Evolutionary conservation across 2,113 vertebrate genomes (phyloP).

Genomic region (Bufo bufo): DNA sequence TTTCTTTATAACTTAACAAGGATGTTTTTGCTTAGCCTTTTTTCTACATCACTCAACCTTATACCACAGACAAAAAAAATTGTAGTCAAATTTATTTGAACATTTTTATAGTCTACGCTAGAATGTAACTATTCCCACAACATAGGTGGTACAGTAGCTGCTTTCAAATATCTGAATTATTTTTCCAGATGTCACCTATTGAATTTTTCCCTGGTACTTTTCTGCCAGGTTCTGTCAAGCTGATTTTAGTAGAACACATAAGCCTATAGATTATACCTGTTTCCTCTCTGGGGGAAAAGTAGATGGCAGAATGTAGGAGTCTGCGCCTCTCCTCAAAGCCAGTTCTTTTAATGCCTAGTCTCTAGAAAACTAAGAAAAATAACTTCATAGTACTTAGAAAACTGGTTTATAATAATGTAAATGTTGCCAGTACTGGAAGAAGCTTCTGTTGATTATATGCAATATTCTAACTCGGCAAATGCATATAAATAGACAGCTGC

Average conservation of each 20-base stretch:
- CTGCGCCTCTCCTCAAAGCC: constrained; percentile 9
- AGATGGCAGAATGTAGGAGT: constrained; percentile 30
- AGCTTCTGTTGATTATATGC: background rate
- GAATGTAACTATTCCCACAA: background rate
- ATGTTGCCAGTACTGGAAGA: background rate
- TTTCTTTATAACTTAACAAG: no score
- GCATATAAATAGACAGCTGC: background rate
- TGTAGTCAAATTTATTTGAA: background rate
- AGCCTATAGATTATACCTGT: constrained; percentile 33
- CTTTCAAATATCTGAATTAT: background rate
- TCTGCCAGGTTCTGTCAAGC: constrained; percentile 37
- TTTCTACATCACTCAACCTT: no score
- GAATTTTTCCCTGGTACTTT: constrained; percentile 21
- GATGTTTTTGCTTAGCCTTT: no score
- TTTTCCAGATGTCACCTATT: constrained; percentile 30
- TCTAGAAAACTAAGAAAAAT: constrained; percentile 19
- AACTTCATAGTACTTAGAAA: background rate
- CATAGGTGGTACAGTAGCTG: background rate
- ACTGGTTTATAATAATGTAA: background rate
- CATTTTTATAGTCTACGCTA: background rate
- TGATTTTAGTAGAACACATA: constrained; percentile 38
- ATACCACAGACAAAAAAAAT: background rate
- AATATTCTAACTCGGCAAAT: background rate
- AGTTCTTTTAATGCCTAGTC: constrained; percentile 5
- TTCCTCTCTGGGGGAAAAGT: constrained; percentile 29